A percentile compares a stretch with the other conserved stretches of the same genome.
phyloP scores from a whole-genome alignment of 2,797 vertebrate species.

The Spinus olivaceus region DNA sequence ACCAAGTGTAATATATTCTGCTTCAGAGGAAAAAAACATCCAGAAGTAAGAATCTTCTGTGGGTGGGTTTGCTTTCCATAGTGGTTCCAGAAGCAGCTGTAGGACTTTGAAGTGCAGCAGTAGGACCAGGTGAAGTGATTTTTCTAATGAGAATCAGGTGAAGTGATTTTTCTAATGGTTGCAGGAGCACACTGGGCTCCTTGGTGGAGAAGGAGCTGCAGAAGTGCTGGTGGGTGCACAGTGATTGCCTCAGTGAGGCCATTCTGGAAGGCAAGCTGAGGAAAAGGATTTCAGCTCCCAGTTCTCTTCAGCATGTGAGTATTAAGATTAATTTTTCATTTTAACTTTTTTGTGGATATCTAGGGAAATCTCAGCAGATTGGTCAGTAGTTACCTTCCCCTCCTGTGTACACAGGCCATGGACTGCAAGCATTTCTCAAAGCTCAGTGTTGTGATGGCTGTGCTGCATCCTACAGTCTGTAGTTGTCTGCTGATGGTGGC shows the following conservation, averaged over 20 bases:
- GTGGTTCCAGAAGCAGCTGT: neutral
- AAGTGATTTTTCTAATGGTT: neutral
- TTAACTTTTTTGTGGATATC: neutral
- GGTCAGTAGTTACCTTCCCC: neutral
- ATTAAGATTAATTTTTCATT: neutral
- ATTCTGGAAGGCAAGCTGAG: neutral
- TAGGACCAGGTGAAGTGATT: neutral
- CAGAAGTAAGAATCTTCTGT: neutral
- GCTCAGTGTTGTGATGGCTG: neutral
- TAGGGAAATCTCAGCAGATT: neutral
- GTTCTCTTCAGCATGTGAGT: neutral
- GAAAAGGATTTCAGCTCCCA: neutral
- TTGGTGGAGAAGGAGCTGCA: neutral
- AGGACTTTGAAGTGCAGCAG: neutral
- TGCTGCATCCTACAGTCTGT: neutral
- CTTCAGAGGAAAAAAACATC: too few species aligned
- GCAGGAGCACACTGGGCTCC: neutral
- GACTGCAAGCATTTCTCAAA: neutral
- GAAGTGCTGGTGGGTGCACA: accelerated
- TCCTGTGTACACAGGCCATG: accelerated
- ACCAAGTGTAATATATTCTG: neutral
- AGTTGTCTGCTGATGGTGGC: neutral
- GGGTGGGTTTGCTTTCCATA: neutral
- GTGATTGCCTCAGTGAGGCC: accelerated
- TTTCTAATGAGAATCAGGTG: neutral